Evolutionary conservation across 2,797 vertebrate genomes (phyloP), one percentile per base, ranked within the genome.

Genomic region (Australoheros facetus): DNA sequence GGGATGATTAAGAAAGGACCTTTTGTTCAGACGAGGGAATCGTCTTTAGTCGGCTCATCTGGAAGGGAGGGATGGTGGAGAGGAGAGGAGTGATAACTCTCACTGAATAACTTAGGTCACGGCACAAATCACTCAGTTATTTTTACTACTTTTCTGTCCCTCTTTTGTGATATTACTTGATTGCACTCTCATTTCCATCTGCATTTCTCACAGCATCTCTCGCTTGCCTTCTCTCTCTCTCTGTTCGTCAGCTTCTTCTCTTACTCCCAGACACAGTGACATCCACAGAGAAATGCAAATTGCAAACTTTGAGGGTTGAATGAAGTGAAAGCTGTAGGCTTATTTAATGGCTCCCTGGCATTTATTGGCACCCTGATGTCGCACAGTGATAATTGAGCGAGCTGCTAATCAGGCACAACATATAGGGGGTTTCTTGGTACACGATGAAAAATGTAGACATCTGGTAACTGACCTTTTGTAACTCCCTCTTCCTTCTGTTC

Each of bases 1-100:
- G 81, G 34, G 30, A 83, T 93, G 88, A 93, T 92, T 80, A 92
- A 89, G 81, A 73, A 81, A 86, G 78, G 71, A 78, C 71, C 82
- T 90, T 92, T 91, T 88, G 84, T 89, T 87, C 85, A 62, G 16
- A 26, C 1, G 57, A 79, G 83, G 87, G 82, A 89, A 81, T 87
- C 78, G 59, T 87, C 72, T 80, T 80, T 51, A 66, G 81, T 84
- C 77, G 19, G 87, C 83, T 82, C 59, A 77, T 79, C 85, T 69
- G n/a, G 75, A 85, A 28, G 76, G 69, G 69, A 55, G 51, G 32
- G 37, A 45, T 64, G 62, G 64, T 66, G 39, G 51, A 53, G 71
- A 32, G 39, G 23, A 75, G 85, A 73, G 53, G 26, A 17, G 28
- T 56, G 82, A 86, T 90, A 56, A 87, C 80, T 83, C 64, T 60